These are phyloP conservation scores for Gasterosteus aculeatus DNA, from an alignment of 2,113 vertebrate species.

Conservation along the genomic window DNA sequence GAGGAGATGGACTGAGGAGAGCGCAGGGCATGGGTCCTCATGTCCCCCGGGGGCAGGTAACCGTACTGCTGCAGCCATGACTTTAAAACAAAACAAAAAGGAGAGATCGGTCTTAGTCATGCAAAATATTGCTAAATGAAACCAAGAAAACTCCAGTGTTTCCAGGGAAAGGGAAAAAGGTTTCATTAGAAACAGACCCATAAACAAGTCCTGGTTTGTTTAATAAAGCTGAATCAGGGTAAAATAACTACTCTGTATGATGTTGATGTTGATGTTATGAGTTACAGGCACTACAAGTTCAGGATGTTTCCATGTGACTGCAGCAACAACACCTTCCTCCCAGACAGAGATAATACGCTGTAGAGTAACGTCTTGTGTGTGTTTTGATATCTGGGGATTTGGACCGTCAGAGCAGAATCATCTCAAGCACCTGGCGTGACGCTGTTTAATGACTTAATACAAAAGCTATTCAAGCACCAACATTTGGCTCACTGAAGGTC, in stretches of 20 bases:
- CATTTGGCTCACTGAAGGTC: not conserved
- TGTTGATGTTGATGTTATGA: conserved; percentile 13
- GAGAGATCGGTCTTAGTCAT: conserved; percentile 10
- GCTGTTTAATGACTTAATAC: conserved; percentile 43
- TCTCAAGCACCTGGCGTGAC: conserved; percentile 38
- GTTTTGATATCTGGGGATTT: conserved; percentile 42
- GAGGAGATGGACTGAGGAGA: conserved; percentile 87
- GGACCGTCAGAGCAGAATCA: conserved; percentile 24
- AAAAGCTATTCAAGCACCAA: conserved; percentile 41
- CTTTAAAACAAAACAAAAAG: conserved; percentile 65
- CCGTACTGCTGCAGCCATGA: conserved; percentile 94
- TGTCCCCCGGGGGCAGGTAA: conserved; percentile 91
- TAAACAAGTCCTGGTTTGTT: conserved; percentile 16
- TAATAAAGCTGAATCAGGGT: not conserved
- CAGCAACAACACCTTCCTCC: conserved; percentile 61
- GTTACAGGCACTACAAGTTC: conserved; percentile 10
- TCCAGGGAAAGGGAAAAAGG: not conserved
- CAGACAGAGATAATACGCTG: conserved; percentile 43
- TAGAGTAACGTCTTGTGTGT: conserved; percentile 21
- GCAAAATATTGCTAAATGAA: conserved; percentile 11
- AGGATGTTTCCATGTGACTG: conserved; percentile 37
- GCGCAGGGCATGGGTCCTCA: conserved; percentile 87
- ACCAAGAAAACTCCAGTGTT: conserved; percentile 11
- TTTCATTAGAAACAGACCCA: conserved; percentile 15
- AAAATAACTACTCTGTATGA: not conserved